Base-by-base conservation (phyloP, 92 coral and sea anemone species). In the Epizoanthus illoricatus region DNA sequence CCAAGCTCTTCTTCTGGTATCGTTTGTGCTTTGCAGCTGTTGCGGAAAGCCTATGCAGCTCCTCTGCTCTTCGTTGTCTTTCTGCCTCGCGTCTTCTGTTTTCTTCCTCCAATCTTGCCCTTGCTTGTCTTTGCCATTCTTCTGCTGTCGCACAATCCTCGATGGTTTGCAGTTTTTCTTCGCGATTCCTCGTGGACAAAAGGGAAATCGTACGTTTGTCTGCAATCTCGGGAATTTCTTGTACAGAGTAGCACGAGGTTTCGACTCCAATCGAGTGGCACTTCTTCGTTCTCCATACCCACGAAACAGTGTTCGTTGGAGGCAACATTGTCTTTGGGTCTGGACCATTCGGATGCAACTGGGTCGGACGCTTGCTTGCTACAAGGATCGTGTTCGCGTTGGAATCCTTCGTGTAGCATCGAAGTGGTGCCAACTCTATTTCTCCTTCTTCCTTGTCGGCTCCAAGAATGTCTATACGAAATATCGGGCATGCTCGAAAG, bases 331-430 rank as follows among this genome's bases (percentile, higher is more conserved):
- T 21, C 47, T 28, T 21, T 3, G 58, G 78, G 62, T 54, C 60
- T 17, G 76, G 62, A 3, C 70, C 79, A 9, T 68, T 28, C 4
- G 63, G 72, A 57, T 85, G 88, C 15, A 85, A 36, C 71, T 85
- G 88, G 57, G 71, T 12, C 4, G 88, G 84, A 33, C 66, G 21
- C 19, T 76, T 67, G 72, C 71, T 54, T 3, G 79, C 84, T 8
- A 79, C 84, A 20, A 76, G 28, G 55, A 85, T 68, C 4, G 84
- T 76, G 42, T 18, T 61, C 7, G 84, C 6, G 33, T 85, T 23
- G 15, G 19, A 33, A 18, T 84, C 87, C 36, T 85, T 85, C 65
- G 74, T 84, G 23, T 84, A 74, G 81, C 81, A 74, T 12, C 75
- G 74, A 0, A 84, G 87, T 1, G 73, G 60, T 2, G 58, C 72